Conservation (phyloP, 1,140 invertebrate species). For the Drosophila melanogaster region Release_6_plus_ISO1_MT NT_033779.5:10074001-10074500, state of each 20-base stretch:
- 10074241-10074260: conserved; percentile 81
- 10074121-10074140: conserved; percentile 84
- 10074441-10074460: conserved; percentile 74
- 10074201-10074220: conserved; percentile 85
- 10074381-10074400: conserved; percentile 84
- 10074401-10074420: conserved; percentile 83
- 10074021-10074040: conserved; percentile 54
- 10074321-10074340: not conserved
- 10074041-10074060: conserved; percentile 56
- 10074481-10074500: conserved; percentile 87
- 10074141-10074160: conserved; percentile 85
- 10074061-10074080: conserved; percentile 7
- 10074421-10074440: conserved; percentile 79
- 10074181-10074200: conserved; percentile 86
- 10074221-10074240: conserved; percentile 85
- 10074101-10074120: conserved; percentile 38
- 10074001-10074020: conserved; percentile 57
- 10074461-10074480: conserved; percentile 84
- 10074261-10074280: conserved; percentile 83
- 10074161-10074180: conserved; percentile 87
- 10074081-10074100: not conserved
- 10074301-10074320: conserved; percentile 5
- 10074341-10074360: conserved; percentile 82
- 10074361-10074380: conserved; percentile 75
- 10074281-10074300: not conserved